Base-by-base conservation (phyloP, 2,888 invertebrate species). In the Autographa gamma region DNA sequence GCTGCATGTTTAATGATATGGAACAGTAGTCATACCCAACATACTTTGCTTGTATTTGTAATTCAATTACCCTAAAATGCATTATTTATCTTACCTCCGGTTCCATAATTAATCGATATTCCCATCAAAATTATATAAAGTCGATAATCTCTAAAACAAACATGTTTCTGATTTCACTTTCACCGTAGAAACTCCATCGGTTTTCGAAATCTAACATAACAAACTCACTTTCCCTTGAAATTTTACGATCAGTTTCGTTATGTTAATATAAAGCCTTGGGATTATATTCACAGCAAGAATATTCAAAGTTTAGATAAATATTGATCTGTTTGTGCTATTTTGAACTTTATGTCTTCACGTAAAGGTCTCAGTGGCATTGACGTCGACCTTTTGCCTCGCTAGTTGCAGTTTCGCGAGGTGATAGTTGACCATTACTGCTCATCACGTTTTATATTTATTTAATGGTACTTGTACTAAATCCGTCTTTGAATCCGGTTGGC, bases 121-220 rank as follows among this genome's bases (percentile, higher is more conserved):
- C 54, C 31, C 0, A 41, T 54, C 43, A 25, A 52, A 1, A 9
- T 34, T 18, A 60, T 62, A 62, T 41, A 61, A 76, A 80, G 66
- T 13, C 58, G 18, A 71, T 79, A 75, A 65, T 25, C 11, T 5
- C 19, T 14, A 56, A 66, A 41, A 41, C 31, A 41, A 34, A 68
- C 66, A 60, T 66, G 65, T 48, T 16, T 63, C 9, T 61, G 66
- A 60, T 63, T 13, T 31, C 25, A 79, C 83, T 83, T 83, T 83
- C 83, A 66, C 83, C 43, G 11, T 48, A 58, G 38, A 18, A 13
- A 19, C n/a, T 60, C 38, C 71, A 66, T 75, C 38, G 69, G 67
- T 76, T 76, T 73, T 76, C 75, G 77, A 80, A 82, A 79, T 61
- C 25, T 32, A 38, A 82, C 82, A 82, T 77, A 79, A 82, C 75